Percentiles rank a stretch among this genome's conserved stretches.
Evolutionary conservation across 1,140 invertebrate species (phyloP).

Genomic region (Drosophila truncata): DNA sequence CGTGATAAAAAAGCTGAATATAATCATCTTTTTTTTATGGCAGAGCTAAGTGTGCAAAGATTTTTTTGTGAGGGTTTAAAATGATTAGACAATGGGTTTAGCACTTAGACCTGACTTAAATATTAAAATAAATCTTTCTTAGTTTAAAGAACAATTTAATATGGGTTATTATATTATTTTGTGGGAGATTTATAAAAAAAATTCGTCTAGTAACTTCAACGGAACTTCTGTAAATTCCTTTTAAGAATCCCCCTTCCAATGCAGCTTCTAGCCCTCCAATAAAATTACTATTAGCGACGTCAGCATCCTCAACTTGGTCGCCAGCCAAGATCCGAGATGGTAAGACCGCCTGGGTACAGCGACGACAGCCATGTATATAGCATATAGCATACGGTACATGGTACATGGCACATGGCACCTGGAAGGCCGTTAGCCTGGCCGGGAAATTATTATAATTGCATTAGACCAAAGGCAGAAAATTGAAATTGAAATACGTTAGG

Average conservation of each 20-base stretch:
- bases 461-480: conserved; percentile 81
- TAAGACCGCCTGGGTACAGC: conserved; percentile 33
- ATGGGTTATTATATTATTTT: neutral
- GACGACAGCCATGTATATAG: conserved; percentile 13
- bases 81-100: neutral
- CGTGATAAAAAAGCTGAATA: conserved; percentile 17
- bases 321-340: conserved; percentile 52
- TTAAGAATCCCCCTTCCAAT: conserved; percentile 8
- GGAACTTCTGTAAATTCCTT: neutral
- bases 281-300: conserved; percentile 66
- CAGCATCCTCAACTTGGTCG: conserved; percentile 63
- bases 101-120: neutral
- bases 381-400: conserved; percentile 17
- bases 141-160: neutral
- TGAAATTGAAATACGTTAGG: conserved; percentile 76
- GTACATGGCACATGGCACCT: conserved; percentile 47
- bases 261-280: conserved; percentile 32
- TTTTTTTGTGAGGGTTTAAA: neutral
- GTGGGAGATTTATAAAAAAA: too few species aligned
- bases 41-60: neutral
- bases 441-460: conserved; percentile 82
- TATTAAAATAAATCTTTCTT: neutral
- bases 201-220: neutral
- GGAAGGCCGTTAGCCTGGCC: conserved; percentile 41
- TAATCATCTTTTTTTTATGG: conserved; percentile 12